Evolutionary conservation across 2,797 vertebrate species (phyloP), one percentile per base, ranked within the genome.

Genomic region (Poecilia wingei): DNA sequence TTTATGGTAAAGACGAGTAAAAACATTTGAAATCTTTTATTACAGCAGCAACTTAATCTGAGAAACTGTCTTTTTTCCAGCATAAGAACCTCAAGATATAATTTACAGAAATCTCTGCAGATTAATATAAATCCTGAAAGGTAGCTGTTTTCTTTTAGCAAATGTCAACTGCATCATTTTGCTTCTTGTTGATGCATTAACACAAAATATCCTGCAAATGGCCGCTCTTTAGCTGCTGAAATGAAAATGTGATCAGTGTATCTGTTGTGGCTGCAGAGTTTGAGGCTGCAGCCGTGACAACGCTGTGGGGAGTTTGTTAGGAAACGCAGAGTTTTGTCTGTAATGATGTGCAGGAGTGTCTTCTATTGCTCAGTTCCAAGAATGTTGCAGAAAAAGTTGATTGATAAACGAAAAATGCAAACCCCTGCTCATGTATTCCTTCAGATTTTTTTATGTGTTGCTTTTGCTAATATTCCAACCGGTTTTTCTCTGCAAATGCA

Each of bases 281-380:
- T 41, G 3, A 51, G 74, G 59, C 73, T 70, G 81, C 31, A 75
- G 46, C 14, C 13, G 14, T 36, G 53, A 75, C 74, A 2, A 39
- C 33, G 51, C 75, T 22, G 47, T 74, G 45, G 1, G 4, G 33
- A 78, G 6, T 45, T 0, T 71, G 57, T 47, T 64, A 25, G 43
- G 55, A 36, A 75, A 46, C n/a, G 22, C 66, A 3, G 18, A 28
- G 20, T 80, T 72, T 78, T 43, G 33, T 74, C n/a, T 70, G 33
- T 36, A 4, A 28, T 41, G 76, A 74, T 53, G 12, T 79, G 77
- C 75, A 77, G 41, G 75, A 68, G 14, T 61, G 70, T 79, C 14
- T 64, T 49, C 41, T 57, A 33, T 33, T n/a, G 25, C 45, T 22
- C 18, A 4, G 14, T 46, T 79, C 49, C 43, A 28, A 69, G 45